Evolutionary conservation across 1,140 invertebrate genomes (phyloP), one percentile per base, ranked within the genome.

Genomic region (Zaprionus africanus): DNA sequence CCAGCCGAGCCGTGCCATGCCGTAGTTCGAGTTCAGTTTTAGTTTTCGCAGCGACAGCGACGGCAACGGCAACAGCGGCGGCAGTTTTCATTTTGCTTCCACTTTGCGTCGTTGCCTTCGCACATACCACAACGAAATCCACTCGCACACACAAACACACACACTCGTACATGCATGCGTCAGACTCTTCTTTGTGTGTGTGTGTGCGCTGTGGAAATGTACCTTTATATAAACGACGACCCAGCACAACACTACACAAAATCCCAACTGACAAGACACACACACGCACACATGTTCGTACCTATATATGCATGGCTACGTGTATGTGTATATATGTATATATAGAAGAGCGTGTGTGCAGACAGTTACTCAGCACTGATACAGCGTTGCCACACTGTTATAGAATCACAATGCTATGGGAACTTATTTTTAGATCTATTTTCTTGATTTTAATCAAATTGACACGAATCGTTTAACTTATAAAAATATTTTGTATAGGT

Each of bases 141-240:
- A 71, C 58, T 60, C 61, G 58, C 49, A 59, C 65, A 51, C 26
- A 60, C 17, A 5, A 54, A 75, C 51, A 75, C 51, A 68, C 26
- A 58, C 19, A 68, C 22, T 46, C 70, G 43, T 46, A 61, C 34
- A 67, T 79, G 59, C 66, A 72, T 76, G 66, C 64, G 75, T 67
- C 59, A 71, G 76, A 64, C 56, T 60, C 31, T 67, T 43, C 41
- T 64, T 54, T 60, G 22, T 67, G 13, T 69, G 64, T 59, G 58
- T 72, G 66, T 76, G 74, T 57, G 83, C 78, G 72, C 66, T 87
- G 85, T 90, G 85, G 81, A 88, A 88, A 84, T 84, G 79, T 90
- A 90, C 85, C 79, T 90, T 90, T 90, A 90, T 88, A 85, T 90
- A 85, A 90, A 88, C 81, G 78, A 81, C 85, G 84, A 88, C 85